Evolutionary conservation across 2,888 invertebrate genomes (phyloP), one percentile per base, ranked within the genome.

Genomic region (Rotaria magnacalcarata): DNA sequence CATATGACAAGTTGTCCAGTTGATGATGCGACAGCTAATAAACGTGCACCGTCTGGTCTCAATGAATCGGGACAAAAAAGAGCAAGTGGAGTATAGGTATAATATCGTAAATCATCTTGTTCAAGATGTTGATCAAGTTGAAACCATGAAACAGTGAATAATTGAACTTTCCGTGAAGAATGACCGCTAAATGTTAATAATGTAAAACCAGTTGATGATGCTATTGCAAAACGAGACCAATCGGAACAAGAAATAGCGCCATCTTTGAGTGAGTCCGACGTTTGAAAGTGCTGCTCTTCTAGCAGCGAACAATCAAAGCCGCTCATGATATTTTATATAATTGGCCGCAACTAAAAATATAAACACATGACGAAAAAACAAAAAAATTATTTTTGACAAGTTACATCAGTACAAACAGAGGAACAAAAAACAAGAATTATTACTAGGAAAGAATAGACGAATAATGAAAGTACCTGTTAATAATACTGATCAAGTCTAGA

Each of bases 231-330:
- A 47, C 80, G 80, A 80, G 47, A 47, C 80, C 80, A 80, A 80
- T 80, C 80, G 19, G 80, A 80, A 47, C 80, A 80, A 16, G 80
- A 80, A 47, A 80, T 80, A 47, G 80, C 80, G 80, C 80, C 80
- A 80, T 80, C 80, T 80, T 80, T 80, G 47, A 80, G 80, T 43
- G 80, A 80, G 47, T 80, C 80, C 21, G 80, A 80, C 47, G 80
- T 80, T 80, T 80, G 80, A 80, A 80, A 80, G 47, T 80, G 80
- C 47, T 80, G 80, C 80, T 80, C 80, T 80, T 80, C 80, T n/a
- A 80, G 47, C 80, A 80, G 80, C 43, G 80, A 80, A 47, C 80
- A 80, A 80, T 80, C 80, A 80, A 80, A 80, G 47, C 80, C 67
- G 67, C 67, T 67, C 67, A 67, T 67, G 34, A 27, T 67, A 34